Percentiles rank a stretch among this genome's conserved stretches.
These are phyloP conservation scores for Microplitis mediator DNA, from an alignment of 1,140 invertebrate species.

Conservation along the genomic window DNA sequence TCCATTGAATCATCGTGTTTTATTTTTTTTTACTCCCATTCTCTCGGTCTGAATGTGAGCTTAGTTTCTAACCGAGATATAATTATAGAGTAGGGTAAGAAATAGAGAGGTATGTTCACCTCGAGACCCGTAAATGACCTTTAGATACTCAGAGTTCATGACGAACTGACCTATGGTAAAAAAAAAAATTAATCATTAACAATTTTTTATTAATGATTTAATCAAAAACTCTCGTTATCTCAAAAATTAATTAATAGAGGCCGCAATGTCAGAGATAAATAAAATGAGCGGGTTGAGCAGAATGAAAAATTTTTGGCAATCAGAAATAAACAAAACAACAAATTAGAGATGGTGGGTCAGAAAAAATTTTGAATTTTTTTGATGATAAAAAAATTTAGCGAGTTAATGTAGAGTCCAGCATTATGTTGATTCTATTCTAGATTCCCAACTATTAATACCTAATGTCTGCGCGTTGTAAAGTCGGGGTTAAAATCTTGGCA, in stretches of 20 bases:
- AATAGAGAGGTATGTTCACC: not conserved
- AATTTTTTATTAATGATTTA: not conserved
- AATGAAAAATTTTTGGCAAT: no score
- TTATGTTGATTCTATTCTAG: slow-evolving; percentile 56
- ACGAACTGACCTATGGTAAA: not conserved
- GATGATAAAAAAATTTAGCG: not conserved
- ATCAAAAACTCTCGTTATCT: no score
- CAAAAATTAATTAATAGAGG: no score
- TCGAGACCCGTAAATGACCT: not conserved
- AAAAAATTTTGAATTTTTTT: no score
- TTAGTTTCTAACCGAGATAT: slow-evolving; percentile 1
- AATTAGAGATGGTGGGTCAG: no score
- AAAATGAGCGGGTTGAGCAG: no score
- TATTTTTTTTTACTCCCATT: not conserved
- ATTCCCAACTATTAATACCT: slow-evolving; percentile 62
- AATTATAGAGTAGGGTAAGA: not conserved
- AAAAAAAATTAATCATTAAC: not conserved
- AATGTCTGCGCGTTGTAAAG: slow-evolving; percentile 39
- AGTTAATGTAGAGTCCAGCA: slow-evolving; percentile 25
- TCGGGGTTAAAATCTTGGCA: slow-evolving; percentile 28
- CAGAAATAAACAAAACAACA: no score
- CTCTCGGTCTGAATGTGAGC: not conserved
- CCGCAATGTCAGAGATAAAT: no score
- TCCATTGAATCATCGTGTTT: no score
- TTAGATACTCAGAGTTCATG: not conserved